phyloP scores from a whole-genome alignment of 2,113 vertebrate genomes.

The Carlito syrichta region DNA sequence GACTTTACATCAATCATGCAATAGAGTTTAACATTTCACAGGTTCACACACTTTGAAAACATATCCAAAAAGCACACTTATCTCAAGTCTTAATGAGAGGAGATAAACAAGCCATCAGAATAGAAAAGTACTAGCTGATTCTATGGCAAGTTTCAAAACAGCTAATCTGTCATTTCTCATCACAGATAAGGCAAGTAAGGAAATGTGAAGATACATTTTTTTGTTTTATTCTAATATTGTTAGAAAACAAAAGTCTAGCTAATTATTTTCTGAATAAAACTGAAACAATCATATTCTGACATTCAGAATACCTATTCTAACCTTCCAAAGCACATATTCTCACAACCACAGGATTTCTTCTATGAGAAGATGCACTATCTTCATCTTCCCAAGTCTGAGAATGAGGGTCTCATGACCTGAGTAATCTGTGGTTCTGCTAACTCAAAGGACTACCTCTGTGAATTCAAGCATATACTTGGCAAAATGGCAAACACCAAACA shows the following conservation, averaged over 20 bases:
- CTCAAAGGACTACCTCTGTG: background rate
- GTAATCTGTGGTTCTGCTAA: background rate
- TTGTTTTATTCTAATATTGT: background rate
- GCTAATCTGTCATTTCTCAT: background rate
- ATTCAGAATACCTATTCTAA: background rate
- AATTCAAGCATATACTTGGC: background rate
- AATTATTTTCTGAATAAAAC: constrained; percentile 11
- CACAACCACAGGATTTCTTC: background rate
- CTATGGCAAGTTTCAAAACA: background rate
- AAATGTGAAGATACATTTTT: background rate
- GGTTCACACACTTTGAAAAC: background rate
- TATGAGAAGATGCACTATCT: background rate
- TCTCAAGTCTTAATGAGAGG: background rate
- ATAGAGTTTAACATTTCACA: background rate
- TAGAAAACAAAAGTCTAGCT: background rate
- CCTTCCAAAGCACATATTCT: background rate
- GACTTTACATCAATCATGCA: background rate
- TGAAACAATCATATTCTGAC: background rate
- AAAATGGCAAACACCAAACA: background rate
- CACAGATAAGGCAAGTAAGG: background rate
- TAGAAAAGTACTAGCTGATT: background rate
- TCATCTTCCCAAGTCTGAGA: background rate
- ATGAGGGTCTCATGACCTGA: background rate
- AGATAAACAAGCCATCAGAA: background rate
- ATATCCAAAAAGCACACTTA: background rate